phyloP scores from a whole-genome alignment of 2,797 vertebrate genomes.

The Uromys caudimaculatus region DNA sequence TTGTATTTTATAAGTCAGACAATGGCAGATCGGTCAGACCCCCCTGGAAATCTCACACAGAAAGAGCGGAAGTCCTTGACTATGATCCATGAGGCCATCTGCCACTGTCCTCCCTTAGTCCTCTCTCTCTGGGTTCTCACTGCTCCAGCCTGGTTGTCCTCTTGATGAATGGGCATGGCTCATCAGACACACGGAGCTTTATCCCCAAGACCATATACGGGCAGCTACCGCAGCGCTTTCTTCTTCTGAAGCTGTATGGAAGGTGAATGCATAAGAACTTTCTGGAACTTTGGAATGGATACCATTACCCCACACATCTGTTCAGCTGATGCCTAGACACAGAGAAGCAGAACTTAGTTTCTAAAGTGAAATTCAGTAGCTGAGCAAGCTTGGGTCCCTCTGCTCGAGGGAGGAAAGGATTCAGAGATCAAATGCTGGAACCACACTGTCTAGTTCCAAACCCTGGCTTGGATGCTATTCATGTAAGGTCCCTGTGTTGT shows the following conservation, averaged over 20 bases:
- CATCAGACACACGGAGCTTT: neutral
- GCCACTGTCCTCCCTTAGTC: neutral
- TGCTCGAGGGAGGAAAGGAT: neutral
- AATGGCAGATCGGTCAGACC: neutral
- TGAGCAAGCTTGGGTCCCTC: neutral
- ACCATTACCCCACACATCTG: neutral
- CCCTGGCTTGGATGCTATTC: neutral
- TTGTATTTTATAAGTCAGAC: neutral
- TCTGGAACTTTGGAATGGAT: constrained; percentile 4
- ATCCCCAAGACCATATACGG: neutral
- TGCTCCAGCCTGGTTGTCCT: neutral
- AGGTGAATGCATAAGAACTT: neutral
- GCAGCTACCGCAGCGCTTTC: neutral
- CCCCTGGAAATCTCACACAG: neutral
- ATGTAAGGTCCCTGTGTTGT: neutral
- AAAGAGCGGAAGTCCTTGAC: neutral
- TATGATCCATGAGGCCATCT: rapidly evolving
- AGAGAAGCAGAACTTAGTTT: neutral
- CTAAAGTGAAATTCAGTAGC: neutral
- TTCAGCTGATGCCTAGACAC: neutral
- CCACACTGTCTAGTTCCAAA: neutral
- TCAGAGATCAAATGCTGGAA: neutral
- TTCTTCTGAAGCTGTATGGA: neutral
- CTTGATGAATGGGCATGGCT: neutral
- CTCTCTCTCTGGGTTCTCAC: neutral